Evolutionary conservation across 2,888 invertebrate species (phyloP).

Genomic region (Peribatodes rhomboidaria): DNA sequence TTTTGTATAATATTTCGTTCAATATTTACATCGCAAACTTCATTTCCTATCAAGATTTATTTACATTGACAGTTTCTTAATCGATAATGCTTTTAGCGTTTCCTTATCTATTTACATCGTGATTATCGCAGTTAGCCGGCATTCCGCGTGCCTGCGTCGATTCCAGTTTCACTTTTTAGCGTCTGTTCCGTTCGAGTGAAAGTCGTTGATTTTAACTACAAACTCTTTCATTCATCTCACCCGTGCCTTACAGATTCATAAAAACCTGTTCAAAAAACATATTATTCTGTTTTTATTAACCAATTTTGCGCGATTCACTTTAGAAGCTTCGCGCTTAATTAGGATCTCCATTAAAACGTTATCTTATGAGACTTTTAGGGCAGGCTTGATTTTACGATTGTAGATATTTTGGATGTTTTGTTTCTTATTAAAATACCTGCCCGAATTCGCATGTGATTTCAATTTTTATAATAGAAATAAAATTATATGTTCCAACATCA

Average conservation of each 20-base stretch:
- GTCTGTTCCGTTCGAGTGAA: constrained; percentile 72
- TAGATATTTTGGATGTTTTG: constrained; percentile 20
- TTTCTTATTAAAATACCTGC: constrained; percentile 7
- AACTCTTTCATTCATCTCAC: constrained; percentile 78
- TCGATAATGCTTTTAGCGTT: constrained; percentile 39
- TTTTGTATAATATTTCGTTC: not conserved
- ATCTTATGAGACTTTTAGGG: constrained; percentile 22
- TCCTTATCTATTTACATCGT: constrained; percentile 53
- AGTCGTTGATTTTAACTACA: constrained; percentile 74
- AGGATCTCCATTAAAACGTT: constrained; percentile 34
- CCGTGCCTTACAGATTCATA: constrained; percentile 55
- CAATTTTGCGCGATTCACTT: constrained; percentile 22
- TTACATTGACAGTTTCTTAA: constrained; percentile 30
- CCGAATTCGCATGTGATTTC: not conserved
- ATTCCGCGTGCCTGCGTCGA: constrained; percentile 62
- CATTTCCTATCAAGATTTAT: not conserved
- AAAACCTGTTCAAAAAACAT: constrained; percentile 40
- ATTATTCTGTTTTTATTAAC: constrained; percentile 33
- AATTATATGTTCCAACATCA: constrained; percentile 17
- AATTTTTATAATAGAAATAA: constrained; percentile 21
- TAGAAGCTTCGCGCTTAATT: constrained; percentile 42
- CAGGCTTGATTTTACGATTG: constrained; percentile 15
- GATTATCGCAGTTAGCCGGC: constrained; percentile 69
- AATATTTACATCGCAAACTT: not conserved
- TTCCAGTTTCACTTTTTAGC: constrained; percentile 85